phyloP scores from a whole-genome alignment of 2,113 vertebrate species.

The Sitta europaea region DNA sequence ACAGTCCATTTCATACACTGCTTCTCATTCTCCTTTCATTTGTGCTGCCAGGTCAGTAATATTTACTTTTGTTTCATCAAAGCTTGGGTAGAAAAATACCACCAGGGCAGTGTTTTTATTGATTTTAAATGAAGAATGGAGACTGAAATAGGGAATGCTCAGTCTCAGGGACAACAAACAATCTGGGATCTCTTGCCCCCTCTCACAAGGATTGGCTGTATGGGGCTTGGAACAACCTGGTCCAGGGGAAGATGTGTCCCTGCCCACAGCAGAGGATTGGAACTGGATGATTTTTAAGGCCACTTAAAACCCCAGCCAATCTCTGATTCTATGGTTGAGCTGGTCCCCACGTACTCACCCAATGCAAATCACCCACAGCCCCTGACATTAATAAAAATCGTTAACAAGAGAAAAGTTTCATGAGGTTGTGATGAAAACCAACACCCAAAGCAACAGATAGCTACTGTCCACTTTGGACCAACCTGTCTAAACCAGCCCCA shows the following conservation, averaged over 20 bases:
- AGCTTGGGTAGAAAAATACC: background rate
- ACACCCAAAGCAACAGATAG: background rate
- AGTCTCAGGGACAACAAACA: no score
- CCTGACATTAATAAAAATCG: background rate
- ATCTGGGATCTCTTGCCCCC: background rate
- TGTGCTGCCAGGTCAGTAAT: background rate
- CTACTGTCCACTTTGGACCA: background rate
- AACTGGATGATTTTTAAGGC: background rate
- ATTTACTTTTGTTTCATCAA: background rate
- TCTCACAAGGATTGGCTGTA: background rate
- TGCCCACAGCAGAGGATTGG: background rate
- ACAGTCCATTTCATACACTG: background rate
- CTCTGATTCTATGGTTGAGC: background rate
- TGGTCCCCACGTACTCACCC: background rate
- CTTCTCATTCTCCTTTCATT: background rate
- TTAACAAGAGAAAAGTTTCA: background rate
- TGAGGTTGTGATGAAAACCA: background rate
- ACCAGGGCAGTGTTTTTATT: background rate
- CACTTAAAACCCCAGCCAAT: background rate
- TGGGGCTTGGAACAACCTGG: background rate
- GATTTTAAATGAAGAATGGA: background rate
- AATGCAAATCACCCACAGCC: accelerated
- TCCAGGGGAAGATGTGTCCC: background rate
- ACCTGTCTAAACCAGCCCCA: background rate
- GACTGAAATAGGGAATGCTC: background rate